Conservation (phyloP, 2,797 vertebrate species). For the Tokudaia tokunoshimensis region DNA sequence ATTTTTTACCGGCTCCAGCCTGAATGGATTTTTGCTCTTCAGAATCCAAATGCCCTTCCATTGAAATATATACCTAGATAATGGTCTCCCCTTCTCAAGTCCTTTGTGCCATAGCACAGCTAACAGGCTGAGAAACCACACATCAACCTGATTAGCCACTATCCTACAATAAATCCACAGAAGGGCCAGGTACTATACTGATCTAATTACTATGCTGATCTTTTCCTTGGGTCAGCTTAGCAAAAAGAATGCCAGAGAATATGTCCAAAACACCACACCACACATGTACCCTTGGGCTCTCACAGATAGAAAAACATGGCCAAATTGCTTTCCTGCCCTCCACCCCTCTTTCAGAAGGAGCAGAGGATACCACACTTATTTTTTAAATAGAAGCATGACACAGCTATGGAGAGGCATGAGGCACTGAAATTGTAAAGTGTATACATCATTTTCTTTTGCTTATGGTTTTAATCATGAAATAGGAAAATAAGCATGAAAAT, state of each 20-base stretch:
- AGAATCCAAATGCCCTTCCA: neutral
- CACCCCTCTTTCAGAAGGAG: neutral
- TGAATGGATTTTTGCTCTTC: neutral
- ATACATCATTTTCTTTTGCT: neutral
- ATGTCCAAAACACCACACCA: too few relatives aligned
- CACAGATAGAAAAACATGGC: neutral
- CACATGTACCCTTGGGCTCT: neutral
- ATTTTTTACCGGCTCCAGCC: neutral
- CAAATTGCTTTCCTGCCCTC: neutral
- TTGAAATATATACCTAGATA: neutral
- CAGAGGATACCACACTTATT: neutral
- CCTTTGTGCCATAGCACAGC: neutral
- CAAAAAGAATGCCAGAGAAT: neutral
- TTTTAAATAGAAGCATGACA: neutral
- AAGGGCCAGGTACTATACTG: neutral
- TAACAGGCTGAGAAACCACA: neutral
- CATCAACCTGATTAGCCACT: neutral
- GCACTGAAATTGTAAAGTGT: rapidly evolving
- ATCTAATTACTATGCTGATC: neutral
- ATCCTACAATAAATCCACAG: neutral
- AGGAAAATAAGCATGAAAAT: neutral
- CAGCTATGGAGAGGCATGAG: neutral
- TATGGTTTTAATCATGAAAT: neutral
- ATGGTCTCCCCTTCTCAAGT: neutral
- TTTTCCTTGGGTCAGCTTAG: neutral